phyloP scores from a whole-genome alignment of 92 coral and sea anemone genomes.

The Galaxea fascicularis region DNA sequence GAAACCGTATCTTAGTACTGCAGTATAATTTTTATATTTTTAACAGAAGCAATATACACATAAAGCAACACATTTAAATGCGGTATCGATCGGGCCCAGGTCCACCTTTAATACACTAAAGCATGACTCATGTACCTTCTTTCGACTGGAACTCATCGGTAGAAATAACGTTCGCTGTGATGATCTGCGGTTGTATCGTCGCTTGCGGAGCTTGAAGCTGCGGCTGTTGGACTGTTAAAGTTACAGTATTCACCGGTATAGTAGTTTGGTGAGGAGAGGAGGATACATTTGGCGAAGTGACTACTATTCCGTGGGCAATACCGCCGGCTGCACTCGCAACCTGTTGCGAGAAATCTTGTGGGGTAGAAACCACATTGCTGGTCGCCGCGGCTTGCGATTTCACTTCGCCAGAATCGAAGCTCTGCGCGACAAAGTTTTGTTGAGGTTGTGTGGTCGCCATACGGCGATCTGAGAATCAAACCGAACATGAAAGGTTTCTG shows the following conservation, averaged over 20 bases:
- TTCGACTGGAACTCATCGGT: conserved; percentile 86
- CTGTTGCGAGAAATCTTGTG: conserved; percentile 79
- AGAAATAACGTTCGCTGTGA: conserved; percentile 83
- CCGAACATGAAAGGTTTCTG: conserved; percentile 45
- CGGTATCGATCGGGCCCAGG: conserved; percentile 40
- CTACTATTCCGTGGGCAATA: conserved; percentile 82
- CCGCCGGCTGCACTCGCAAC: conserved; percentile 54
- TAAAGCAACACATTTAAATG: background rate
- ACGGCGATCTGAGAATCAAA: conserved; percentile 74
- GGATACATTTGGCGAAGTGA: conserved; percentile 63
- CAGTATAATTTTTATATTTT: background rate
- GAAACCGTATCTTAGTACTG: background rate
- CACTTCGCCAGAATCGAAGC: conserved; percentile 63
- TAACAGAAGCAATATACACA: background rate
- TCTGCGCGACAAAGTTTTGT: conserved; percentile 75
- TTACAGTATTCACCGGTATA: conserved; percentile 70
- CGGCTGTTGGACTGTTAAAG: conserved; percentile 79
- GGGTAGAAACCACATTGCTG: conserved; percentile 76
- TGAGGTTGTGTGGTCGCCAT: conserved; percentile 93
- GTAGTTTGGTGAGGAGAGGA: conserved; percentile 61
- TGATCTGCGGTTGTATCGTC: conserved; percentile 80
- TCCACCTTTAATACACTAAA: background rate
- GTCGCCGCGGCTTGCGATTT: conserved; percentile 70
- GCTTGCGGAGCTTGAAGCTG: conserved; percentile 81
- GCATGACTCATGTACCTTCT: conserved; percentile 73